These are phyloP conservation scores for Drosophila mulleri DNA, from an alignment of 2,888 invertebrate genomes.

Conservation along the genomic window DNA sequence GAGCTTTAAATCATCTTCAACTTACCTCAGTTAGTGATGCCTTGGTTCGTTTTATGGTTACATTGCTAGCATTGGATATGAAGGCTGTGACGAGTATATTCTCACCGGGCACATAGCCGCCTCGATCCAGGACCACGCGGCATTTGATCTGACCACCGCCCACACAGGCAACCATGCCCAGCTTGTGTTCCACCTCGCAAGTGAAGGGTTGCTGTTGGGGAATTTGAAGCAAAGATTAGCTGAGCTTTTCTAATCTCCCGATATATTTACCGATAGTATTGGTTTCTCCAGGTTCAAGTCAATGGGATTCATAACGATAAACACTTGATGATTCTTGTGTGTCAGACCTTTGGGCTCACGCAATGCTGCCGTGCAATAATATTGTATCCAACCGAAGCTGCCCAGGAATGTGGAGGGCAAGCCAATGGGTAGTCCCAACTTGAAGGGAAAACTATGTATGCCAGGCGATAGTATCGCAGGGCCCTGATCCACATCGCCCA, in stretches of 20 bases:
- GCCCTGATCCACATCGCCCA: conserved; percentile 94
- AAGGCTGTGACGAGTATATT: conserved; percentile 94
- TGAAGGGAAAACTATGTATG: conserved; percentile 97
- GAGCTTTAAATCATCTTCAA: not conserved
- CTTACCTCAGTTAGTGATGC: conserved; percentile 91
- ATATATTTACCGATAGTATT: conserved; percentile 90
- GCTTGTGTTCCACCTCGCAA: conserved; percentile 95
- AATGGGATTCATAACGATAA: conserved; percentile 98
- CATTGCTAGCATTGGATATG: conserved; percentile 93
- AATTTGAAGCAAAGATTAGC: not conserved
- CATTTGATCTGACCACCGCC: conserved; percentile 95
- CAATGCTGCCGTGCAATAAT: conserved; percentile 95
- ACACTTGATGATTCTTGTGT: conserved; percentile 98
- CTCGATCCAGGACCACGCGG: conserved; percentile 93
- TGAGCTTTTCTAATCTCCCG: not conserved
- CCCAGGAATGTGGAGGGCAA: conserved; percentile 96
- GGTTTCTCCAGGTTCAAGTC: conserved; percentile 96
- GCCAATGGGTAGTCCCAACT: conserved; percentile 94
- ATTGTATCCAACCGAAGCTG: conserved; percentile 97
- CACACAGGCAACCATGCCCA: conserved; percentile 93
- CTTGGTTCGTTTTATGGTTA: conserved; percentile 93
- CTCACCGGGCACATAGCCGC: conserved; percentile 98
- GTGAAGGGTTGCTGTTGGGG: conserved; percentile 92
- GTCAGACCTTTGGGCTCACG: conserved; percentile 93
- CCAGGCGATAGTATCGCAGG: conserved; percentile 94